Evolutionary conservation across 2,113 vertebrate genomes (phyloP), one percentile per base, ranked within the genome.

Genomic region (Colinus virginianus): DNA sequence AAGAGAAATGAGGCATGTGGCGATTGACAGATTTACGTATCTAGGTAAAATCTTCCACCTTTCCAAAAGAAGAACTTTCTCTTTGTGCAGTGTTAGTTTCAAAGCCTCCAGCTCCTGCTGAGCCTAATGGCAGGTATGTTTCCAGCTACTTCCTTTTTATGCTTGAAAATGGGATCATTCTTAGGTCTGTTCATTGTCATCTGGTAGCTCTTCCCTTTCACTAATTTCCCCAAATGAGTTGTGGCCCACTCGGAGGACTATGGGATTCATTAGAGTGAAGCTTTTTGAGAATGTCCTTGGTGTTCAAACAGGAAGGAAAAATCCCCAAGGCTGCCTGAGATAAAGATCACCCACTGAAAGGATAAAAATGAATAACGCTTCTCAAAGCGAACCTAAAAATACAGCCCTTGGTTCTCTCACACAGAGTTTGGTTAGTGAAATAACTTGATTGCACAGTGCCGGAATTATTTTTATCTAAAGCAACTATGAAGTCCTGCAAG

Each of bases 271-370:
- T 95, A 96, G 93, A 75, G 72, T 70, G 93, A 88, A 66, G 93
- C 87, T 91, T 91, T 93, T 90, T 86, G 78, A 96, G 85, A 58
- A 76, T 72, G 90, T 92, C 90, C 85, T 95, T 95, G 91, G 91
- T 94, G 82, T 90, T 95, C 9, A 20, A 92, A 86, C 78, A 90
- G 79, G 87, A 89, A 94, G 90, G 90, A 91, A 89, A 91, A 94
- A 94, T 93, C 94, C 95, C 78, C 93, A 94, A 94, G 90, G 93
- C 95, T 86, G 85, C 69, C 85, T 45, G 91, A 95, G 94, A 96
- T 95, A 96, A 96, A 96, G 91, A 96, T 95, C 91, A 95, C 93
- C 94, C 72, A 88, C 91, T 93, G 90, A 94, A 96, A 93, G 79
- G 82, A 94, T 95, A 90, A 96, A 95, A 96, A 91, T 76, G 96